A percentile compares a stretch with the other conserved stretches of the same genome.
Evolutionary conservation across 2,888 invertebrate species (phyloP).

Genomic region (Melanchra persicariae): DNA sequence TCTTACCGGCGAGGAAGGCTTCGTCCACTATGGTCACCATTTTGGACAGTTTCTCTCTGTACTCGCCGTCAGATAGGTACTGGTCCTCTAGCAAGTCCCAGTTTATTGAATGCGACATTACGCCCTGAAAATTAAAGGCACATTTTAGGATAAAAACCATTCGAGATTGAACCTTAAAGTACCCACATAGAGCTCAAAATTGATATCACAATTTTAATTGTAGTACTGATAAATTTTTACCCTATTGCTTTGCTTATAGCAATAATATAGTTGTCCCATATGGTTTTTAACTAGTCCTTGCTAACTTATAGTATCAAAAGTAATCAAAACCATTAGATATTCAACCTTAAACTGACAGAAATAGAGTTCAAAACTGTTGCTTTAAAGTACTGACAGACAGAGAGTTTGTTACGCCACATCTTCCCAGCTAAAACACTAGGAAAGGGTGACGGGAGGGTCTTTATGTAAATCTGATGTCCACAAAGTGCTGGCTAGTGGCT

Average conservation of each 20-base stretch:
- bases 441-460: too few species aligned
- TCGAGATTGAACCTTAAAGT: not conserved
- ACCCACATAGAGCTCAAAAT: not conserved
- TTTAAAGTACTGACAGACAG: too few species aligned
- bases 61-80: conserved; percentile 95
- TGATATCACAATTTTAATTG: not conserved
- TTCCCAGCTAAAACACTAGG: too few species aligned
- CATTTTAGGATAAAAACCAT: not conserved
- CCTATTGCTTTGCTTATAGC: not conserved
- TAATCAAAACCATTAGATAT: conserved; percentile 12
- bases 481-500: too few species aligned
- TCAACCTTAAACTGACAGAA: not conserved
- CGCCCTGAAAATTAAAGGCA: conserved; percentile 92
- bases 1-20: conserved; percentile 93
- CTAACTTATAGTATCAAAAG: not conserved
- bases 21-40: conserved; percentile 95
- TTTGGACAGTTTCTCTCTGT: conserved; percentile 96
- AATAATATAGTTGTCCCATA: not conserved
- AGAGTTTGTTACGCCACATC: too few species aligned
- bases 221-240: not conserved
- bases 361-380: conserved; percentile 1
- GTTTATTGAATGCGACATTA: conserved; percentile 98
- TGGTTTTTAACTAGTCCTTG: not conserved
- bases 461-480: too few species aligned
- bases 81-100: conserved; percentile 98